Percentiles rank a stretch among this genome's conserved stretches.
These are phyloP conservation scores for Hephaestus fuliginosus DNA, from an alignment of 2,797 vertebrate genomes.

Conservation along the genomic window DNA sequence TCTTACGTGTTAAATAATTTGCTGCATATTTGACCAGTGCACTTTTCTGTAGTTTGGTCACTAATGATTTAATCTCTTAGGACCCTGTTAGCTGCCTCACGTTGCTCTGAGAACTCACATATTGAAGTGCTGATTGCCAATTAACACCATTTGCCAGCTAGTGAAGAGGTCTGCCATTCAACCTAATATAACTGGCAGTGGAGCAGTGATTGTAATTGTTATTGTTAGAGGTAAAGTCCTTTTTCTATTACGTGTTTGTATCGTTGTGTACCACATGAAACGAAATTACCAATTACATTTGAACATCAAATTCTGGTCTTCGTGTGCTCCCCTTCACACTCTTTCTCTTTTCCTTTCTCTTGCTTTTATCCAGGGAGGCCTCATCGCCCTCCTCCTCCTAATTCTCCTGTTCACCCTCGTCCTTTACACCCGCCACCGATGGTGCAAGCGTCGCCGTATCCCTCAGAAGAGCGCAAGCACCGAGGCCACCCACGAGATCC, in stretches of 20 bases:
- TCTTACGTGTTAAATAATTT: neutral
- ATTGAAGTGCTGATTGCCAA: slow-evolving; percentile 43
- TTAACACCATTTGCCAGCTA: no score
- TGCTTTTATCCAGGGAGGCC: slow-evolving; percentile 89
- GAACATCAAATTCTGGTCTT: neutral
- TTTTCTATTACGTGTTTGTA: slow-evolving; percentile 16
- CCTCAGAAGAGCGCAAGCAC: slow-evolving; percentile 99
- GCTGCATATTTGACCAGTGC: neutral
- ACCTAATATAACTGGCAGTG: slow-evolving; percentile 35
- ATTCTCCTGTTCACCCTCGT: slow-evolving; percentile 96
- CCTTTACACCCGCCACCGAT: slow-evolving; percentile 94
- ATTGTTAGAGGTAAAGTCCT: slow-evolving; percentile 26
- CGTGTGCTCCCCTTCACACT: slow-evolving; percentile 5
- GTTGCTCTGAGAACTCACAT: slow-evolving; percentile 31
- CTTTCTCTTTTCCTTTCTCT: slow-evolving; percentile 1
- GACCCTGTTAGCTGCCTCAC: slow-evolving; percentile 14
- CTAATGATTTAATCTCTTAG: slow-evolving; percentile 2
- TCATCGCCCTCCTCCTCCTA: slow-evolving; percentile 95
- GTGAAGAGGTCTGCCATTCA: slow-evolving; percentile 25
- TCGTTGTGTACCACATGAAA: slow-evolving; percentile 3
- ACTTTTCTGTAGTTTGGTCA: neutral
- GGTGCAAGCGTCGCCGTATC: slow-evolving; percentile 94
- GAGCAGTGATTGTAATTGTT: slow-evolving; percentile 39
- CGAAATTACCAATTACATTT: slow-evolving; percentile 4
- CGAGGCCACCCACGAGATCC: slow-evolving; percentile 98